phyloP scores from a whole-genome alignment of 2,113 vertebrate genomes.

The Theristicus caerulescens region DNA sequence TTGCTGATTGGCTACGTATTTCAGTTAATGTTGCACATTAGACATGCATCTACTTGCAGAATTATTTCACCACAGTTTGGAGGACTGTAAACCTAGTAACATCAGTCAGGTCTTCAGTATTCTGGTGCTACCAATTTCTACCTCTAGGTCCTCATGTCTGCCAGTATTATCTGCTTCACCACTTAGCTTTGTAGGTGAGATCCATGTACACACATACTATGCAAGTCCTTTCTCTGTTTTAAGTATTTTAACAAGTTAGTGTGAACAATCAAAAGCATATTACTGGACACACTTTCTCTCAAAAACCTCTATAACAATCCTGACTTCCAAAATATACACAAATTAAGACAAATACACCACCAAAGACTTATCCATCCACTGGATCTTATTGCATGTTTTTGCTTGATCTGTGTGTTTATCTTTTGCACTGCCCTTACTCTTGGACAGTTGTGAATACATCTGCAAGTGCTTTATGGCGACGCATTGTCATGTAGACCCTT shows the following conservation, averaged over 20 bases:
- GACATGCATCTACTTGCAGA: neutral
- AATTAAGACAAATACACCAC: neutral
- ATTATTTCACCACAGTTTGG: neutral
- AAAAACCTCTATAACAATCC: neutral
- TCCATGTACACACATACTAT: fast-evolving
- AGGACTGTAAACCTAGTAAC: neutral
- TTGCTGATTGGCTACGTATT: neutral
- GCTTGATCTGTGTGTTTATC: neutral
- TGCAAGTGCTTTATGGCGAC: neutral
- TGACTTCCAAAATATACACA: neutral
- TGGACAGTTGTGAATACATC: neutral
- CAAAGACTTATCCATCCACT: neutral
- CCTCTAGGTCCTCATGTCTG: neutral
- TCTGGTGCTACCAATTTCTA: neutral
- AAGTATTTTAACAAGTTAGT: neutral
- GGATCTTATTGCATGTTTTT: neutral
- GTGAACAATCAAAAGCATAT: neutral
- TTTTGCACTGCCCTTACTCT: neutral
- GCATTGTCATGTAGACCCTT: neutral
- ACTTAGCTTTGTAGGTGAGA: neutral
- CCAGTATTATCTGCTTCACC: neutral
- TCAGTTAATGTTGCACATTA: neutral
- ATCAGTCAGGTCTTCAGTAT: neutral
- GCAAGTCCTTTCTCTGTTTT: neutral
- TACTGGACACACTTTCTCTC: neutral